Percentiles rank a stretch among this genome's conserved stretches.
phyloP scores from a whole-genome alignment of 2,797 vertebrate genomes.

The Thalassophryne amazonica region DNA sequence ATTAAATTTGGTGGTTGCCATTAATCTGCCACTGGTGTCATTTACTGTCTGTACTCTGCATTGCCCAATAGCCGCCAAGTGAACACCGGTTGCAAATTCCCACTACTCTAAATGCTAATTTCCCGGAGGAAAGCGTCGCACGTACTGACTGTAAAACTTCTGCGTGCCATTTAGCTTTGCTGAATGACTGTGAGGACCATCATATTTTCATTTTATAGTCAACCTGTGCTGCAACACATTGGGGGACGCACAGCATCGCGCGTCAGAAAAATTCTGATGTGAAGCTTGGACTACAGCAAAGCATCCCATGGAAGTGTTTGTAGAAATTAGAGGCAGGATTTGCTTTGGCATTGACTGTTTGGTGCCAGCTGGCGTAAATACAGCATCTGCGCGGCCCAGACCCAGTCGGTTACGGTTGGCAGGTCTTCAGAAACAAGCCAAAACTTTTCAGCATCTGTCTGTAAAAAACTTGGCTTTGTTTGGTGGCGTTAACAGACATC shows the following conservation, averaged over 20 bases:
- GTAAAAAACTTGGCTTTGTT: conserved; percentile 46
- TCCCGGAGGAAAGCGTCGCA: conserved; percentile 33
- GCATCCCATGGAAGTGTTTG: conserved; percentile 9
- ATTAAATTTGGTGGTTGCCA: conserved; percentile 60
- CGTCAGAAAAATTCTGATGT: background rate
- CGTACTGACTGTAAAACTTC: conserved; percentile 19
- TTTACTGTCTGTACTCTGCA: conserved; percentile 48
- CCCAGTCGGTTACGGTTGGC: conserved; percentile 49
- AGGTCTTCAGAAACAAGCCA: conserved; percentile 45
- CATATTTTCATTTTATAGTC: conserved; percentile 22
- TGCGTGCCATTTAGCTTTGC: conserved; percentile 5
- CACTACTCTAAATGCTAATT: conserved; percentile 54
- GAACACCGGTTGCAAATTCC: conserved; percentile 25
- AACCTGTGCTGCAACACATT: background rate
- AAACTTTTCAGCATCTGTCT: conserved; percentile 48
- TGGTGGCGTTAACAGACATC: conserved; percentile 52
- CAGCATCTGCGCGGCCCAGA: conserved; percentile 25
- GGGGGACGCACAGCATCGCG: conserved; percentile 1
- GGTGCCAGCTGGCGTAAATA: conserved; percentile 41
- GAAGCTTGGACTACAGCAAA: conserved; percentile 1
- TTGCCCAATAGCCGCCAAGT: conserved; percentile 20
- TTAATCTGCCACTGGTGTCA: conserved; percentile 56
- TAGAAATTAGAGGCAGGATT: conserved; percentile 18
- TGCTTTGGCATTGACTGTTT: conserved; percentile 13
- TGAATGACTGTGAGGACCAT: conserved; percentile 9